Percentiles rank a stretch among this genome's conserved stretches.
Conservation (phyloP, 2,797 vertebrate genomes). For the Oceanodroma leucorhoa region DNA sequence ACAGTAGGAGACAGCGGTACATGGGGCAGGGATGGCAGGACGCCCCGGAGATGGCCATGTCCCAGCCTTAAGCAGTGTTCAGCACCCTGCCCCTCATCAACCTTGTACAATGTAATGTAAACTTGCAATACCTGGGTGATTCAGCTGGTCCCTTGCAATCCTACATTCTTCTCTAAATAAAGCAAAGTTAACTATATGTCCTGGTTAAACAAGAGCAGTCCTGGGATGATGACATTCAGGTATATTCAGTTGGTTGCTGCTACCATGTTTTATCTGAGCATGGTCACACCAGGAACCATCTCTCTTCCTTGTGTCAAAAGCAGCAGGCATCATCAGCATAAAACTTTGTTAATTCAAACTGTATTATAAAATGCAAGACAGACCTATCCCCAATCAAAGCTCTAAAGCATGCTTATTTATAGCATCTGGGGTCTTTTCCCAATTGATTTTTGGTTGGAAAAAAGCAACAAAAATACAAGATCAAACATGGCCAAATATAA, state of each 20-base stretch:
- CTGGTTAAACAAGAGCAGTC: not conserved
- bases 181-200: not conserved
- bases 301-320: not conserved
- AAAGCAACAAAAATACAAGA: not conserved
- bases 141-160: not conserved
- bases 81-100: not conserved
- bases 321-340: not conserved
- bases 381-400: not conserved
- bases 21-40: not conserved
- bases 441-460: not conserved
- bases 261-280: not conserved
- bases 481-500: not conserved
- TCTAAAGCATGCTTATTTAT: not conserved
- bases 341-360: not conserved
- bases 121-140: not conserved
- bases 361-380: not conserved
- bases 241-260: not conserved
- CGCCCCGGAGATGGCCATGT: fast-evolving
- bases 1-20: not conserved
- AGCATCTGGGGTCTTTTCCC: not conserved
- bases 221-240: not conserved
- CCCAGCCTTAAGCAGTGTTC: fast-evolving
- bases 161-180: not conserved
- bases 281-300: not conserved
- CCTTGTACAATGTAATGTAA: fast-evolving